These are phyloP conservation scores for Triplophysa siluroides DNA, from an alignment of 2,113 vertebrate genomes.

Conservation along the genomic window DNA sequence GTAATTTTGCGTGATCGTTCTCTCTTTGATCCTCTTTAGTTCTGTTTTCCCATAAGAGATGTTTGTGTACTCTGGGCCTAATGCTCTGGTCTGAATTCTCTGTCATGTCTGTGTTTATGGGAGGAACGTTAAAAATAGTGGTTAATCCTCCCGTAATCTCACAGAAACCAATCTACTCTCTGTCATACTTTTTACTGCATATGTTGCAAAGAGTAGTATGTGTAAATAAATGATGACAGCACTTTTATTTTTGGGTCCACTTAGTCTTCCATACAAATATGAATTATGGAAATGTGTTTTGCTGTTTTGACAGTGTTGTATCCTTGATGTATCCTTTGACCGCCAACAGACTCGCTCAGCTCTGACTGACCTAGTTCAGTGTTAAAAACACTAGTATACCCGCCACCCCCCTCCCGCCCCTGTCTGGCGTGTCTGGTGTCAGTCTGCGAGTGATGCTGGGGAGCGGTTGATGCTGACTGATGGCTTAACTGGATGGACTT, in stretches of 20 bases:
- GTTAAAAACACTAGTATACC: conserved; percentile 17
- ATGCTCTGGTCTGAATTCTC: background rate
- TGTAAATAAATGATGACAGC: too few species aligned
- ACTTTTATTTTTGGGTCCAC: too few species aligned
- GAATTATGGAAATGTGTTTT: too few species aligned
- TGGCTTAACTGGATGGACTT: conserved; percentile 52
- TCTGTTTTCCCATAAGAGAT: background rate
- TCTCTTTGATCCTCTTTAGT: background rate
- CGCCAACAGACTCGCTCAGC: background rate
- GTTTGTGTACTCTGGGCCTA: too few species aligned
- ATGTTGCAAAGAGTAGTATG: too few species aligned
- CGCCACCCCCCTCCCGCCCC: background rate
- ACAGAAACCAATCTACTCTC: too few species aligned
- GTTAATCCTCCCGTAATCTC: too few species aligned
- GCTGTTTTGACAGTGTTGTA: too few species aligned
- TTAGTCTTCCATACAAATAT: background rate
- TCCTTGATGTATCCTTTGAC: background rate
- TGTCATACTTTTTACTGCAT: too few species aligned
- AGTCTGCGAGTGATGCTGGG: background rate
- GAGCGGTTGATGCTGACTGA: conserved; percentile 28
- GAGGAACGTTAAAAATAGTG: too few species aligned
- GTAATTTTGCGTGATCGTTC: background rate
- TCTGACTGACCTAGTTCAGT: conserved; percentile 39
- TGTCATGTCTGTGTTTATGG: background rate
- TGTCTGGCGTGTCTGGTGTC: conserved; percentile 15